Conservation (phyloP, 1,140 invertebrate genomes). For the Drosophila miranda region DNA sequence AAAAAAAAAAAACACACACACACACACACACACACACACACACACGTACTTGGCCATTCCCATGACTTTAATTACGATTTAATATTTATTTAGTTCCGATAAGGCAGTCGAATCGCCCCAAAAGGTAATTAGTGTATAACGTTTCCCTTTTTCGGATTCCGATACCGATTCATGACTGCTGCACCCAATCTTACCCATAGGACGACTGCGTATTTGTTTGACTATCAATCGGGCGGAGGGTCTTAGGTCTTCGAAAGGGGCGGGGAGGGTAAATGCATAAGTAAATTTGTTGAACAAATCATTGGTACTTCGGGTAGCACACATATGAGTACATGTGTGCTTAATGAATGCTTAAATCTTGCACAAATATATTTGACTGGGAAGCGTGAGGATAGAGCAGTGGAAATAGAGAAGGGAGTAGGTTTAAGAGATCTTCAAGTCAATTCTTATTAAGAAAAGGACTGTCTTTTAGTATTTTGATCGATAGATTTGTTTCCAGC, state of each 20-base stretch:
- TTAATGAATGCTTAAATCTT: constrained; percentile 65
- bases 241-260: too few relatives aligned
- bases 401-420: neutral
- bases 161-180: constrained; percentile 45
- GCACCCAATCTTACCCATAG: constrained; percentile 7
- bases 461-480: too few relatives aligned
- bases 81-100: constrained; percentile 80
- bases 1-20: too few relatives aligned
- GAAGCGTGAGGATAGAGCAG: constrained; percentile 3
- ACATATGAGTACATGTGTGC: constrained; percentile 18
- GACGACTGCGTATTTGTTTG: constrained; percentile 1
- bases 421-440: too few relatives aligned
- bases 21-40: constrained; percentile 12
- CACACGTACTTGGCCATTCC: constrained; percentile 43
- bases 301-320: constrained; percentile 34
- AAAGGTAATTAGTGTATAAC: constrained; percentile 63
- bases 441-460: too few relatives aligned
- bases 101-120: constrained; percentile 41
- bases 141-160: constrained; percentile 44
- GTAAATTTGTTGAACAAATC: constrained; percentile 71
- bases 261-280: constrained; percentile 44
- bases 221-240: too few relatives aligned
- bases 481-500: too few relatives aligned
- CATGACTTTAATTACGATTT: constrained; percentile 82
- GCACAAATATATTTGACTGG: constrained; percentile 10